Conservation (phyloP, 2,888 invertebrate species). For the Phengaris arion region DNA sequence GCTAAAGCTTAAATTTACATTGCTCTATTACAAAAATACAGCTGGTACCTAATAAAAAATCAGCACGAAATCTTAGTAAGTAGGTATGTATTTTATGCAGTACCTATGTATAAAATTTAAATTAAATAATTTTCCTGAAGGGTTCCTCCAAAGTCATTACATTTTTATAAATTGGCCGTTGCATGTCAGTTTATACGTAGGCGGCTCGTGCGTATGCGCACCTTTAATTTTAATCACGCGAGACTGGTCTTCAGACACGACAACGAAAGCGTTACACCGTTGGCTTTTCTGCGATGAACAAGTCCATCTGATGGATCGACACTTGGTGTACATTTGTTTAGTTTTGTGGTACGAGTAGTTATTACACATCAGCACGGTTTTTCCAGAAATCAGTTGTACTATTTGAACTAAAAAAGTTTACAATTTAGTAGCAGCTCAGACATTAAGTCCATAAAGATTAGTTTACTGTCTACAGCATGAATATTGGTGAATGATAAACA, state of each 20-base stretch:
- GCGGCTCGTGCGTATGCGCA: constrained; percentile 39
- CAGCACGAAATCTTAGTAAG: no score
- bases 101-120: no score
- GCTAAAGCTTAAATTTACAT: no score
- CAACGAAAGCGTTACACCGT: constrained; percentile 41
- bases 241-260: constrained; percentile 38
- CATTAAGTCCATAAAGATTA: no score
- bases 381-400: constrained; percentile 36
- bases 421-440: background rate
- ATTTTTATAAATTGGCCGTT: constrained; percentile 34
- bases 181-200: constrained; percentile 34
- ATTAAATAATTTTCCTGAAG: no score
- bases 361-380: constrained; percentile 43
- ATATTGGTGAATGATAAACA: no score
- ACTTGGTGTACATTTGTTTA: constrained; percentile 31
- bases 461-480: no score
- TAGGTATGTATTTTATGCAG: no score
- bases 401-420: constrained; percentile 28
- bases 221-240: constrained; percentile 35
- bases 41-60: no score
- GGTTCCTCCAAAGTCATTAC: background rate
- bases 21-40: no score
- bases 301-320: constrained; percentile 37
- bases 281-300: constrained; percentile 39
- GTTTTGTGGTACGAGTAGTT: constrained; percentile 46